Conservation (phyloP, 2,797 vertebrate species). For the Myotis myotis region DNA sequence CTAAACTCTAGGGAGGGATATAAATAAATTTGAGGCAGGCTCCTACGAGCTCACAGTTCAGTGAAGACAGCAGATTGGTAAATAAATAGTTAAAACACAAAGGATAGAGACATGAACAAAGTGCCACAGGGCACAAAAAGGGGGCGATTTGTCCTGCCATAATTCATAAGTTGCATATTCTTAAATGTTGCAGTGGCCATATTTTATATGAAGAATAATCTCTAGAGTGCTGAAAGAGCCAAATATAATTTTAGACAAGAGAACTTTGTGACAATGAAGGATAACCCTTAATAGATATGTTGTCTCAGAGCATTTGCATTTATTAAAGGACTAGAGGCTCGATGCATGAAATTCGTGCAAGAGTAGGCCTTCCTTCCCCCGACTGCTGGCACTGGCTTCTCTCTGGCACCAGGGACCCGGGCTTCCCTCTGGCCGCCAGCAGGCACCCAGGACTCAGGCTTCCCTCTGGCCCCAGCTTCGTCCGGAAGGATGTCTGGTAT, state of each 20-base stretch:
- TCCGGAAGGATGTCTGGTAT: too few species aligned
- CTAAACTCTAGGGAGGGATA: background rate
- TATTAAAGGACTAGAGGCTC: background rate
- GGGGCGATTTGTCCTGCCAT: background rate
- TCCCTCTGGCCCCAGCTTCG: too few species aligned
- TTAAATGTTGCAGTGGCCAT: background rate
- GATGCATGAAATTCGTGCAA: too few species aligned
- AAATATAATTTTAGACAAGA: conserved; percentile 13
- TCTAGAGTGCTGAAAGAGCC: background rate
- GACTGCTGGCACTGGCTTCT: too few species aligned
- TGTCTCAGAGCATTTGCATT: background rate
- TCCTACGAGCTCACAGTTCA: background rate
- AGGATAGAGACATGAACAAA: background rate
- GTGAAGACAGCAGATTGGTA: background rate
- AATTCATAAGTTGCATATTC: background rate
- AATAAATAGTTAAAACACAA: background rate
- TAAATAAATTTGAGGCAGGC: background rate
- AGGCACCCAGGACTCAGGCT: too few species aligned
- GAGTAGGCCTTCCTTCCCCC: too few species aligned
- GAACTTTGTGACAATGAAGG: background rate
- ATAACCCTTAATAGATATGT: background rate
- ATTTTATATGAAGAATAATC: conserved; percentile 18
- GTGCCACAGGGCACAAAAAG: background rate
- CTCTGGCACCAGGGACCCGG: too few species aligned
- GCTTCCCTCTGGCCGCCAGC: too few species aligned